These are phyloP conservation scores for Eulemur rufifrons DNA, from an alignment of 2,113 vertebrate genomes.

Conservation along the genomic window DNA sequence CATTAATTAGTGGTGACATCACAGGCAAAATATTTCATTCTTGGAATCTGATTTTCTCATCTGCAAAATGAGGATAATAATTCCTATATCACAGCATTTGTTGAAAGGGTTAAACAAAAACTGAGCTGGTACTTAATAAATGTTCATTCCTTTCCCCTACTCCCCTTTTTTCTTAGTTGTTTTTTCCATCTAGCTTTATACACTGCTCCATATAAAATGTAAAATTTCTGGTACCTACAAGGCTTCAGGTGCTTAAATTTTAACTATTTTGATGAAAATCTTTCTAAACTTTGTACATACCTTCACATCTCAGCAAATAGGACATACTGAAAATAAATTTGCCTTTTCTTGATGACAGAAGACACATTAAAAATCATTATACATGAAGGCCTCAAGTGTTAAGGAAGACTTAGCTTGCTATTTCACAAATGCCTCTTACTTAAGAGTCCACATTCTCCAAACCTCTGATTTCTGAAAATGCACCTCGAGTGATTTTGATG, in stretches of 20 bases:
- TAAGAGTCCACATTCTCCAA: background rate
- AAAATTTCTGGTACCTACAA: background rate
- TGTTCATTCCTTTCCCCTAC: background rate
- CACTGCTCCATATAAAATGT: background rate
- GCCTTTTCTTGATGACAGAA: background rate
- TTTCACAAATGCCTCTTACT: background rate
- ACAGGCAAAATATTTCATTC: background rate
- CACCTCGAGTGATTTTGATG: background rate
- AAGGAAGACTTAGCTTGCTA: background rate
- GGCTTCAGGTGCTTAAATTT: background rate
- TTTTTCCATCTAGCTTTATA: background rate
- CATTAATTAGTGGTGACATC: background rate
- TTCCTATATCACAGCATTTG: background rate
- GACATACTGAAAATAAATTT: background rate
- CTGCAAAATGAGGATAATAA: background rate
- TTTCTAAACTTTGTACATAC: background rate
- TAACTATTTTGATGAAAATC: background rate
- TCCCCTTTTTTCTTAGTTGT: background rate
- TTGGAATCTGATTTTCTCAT: conserved; percentile 12
- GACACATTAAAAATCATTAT: background rate
- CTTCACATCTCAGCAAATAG: background rate
- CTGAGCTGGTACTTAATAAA: background rate
- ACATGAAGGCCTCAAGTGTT: background rate
- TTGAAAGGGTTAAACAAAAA: conserved; percentile 5
- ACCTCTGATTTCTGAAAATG: background rate